Base-by-base conservation (phyloP, 2,888 invertebrate species). In the Falcaria lacertinaria region DNA sequence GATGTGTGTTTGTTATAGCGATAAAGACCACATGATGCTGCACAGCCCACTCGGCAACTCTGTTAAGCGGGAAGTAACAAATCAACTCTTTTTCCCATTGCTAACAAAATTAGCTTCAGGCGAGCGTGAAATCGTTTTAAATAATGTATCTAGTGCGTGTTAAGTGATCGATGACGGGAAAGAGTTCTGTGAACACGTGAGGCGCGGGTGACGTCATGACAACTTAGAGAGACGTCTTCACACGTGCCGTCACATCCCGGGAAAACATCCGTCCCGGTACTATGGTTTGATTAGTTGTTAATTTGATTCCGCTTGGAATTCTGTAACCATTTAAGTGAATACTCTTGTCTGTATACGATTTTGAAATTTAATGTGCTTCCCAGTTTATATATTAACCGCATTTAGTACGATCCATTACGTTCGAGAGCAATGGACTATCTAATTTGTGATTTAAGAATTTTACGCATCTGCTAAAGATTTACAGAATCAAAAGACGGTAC, bases 191-290 rank as follows among this genome's bases (percentile, higher is more conserved):
- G 37, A 19, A 37, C 37, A 25, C 37, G 22, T 11, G 22, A 7
- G 14, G 19, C 19, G 39, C 13, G 19, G 6, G 16, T 42, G 38
- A 42, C 37, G 42, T 37, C 42, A 37, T 28, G 36, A 34, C 33
- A 40, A 34, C 35, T 34, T 38, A 28, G 33, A 16, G 34, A 13
- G 34, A 32, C 44, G 39, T 33, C 34, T 47, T 48, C 49, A 51
- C 58, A 54, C 47, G 57, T 47, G 59, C 54, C 47, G 32, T 50
- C 32, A 43, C 43, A 13, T 42, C 32, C 14, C 50, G 54, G 52
- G 54, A 57, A 61, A 57, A 59, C 55, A 60, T 60, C 57, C 60
- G 55, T 60, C 57, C 55, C 41, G 50, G 52, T 54, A 59, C n/a
- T n/a, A n/a, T 52, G 59, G 22, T 15, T 37, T 22, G 25, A 37